phyloP scores from a whole-genome alignment of 2,888 invertebrate genomes.

The Gymnocheta viridis region DNA sequence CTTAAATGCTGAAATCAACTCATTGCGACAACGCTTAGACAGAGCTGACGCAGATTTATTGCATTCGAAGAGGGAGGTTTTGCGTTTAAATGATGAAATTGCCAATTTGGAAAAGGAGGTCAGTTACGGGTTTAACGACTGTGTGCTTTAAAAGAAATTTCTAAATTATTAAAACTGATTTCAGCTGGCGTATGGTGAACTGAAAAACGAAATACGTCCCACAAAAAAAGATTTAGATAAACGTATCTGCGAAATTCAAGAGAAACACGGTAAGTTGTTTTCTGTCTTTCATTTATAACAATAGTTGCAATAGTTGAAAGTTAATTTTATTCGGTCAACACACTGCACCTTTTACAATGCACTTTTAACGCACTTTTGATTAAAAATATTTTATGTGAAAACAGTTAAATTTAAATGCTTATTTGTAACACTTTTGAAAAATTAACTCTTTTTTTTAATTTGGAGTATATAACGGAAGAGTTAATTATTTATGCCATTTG shows the following conservation, averaged over 20 bases:
- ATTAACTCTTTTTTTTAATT: too few species aligned
- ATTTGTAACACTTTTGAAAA: too few species aligned
- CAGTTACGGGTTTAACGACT: slow-evolving; percentile 41
- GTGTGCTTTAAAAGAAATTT: not conserved
- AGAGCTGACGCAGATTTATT: slow-evolving; percentile 91
- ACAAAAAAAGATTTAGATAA: slow-evolving; percentile 88
- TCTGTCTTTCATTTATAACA: not conserved
- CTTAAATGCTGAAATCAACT: slow-evolving; percentile 88
- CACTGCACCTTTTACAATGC: not conserved
- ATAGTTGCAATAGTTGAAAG: not conserved
- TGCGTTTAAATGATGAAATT: slow-evolving; percentile 90
- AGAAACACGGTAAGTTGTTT: slow-evolving; percentile 88
- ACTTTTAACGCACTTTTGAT: too few species aligned
- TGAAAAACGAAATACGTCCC: slow-evolving; percentile 85
- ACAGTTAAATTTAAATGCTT: too few species aligned
- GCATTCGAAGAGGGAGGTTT: slow-evolving; percentile 90
- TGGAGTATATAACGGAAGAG: too few species aligned
- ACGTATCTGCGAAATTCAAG: slow-evolving; percentile 90
- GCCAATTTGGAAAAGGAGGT: slow-evolving; percentile 92
- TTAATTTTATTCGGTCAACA: too few species aligned
- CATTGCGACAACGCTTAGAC: slow-evolving; percentile 88
- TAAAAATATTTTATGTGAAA: too few species aligned
- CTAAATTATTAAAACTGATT: slow-evolving; percentile 37
- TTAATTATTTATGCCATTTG: too few species aligned
- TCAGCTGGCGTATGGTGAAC: slow-evolving; percentile 85